Evolutionary conservation across 2,113 vertebrate species (phyloP), one percentile per base, ranked within the genome.

Genomic region (Aspiorhynchus laticeps): DNA sequence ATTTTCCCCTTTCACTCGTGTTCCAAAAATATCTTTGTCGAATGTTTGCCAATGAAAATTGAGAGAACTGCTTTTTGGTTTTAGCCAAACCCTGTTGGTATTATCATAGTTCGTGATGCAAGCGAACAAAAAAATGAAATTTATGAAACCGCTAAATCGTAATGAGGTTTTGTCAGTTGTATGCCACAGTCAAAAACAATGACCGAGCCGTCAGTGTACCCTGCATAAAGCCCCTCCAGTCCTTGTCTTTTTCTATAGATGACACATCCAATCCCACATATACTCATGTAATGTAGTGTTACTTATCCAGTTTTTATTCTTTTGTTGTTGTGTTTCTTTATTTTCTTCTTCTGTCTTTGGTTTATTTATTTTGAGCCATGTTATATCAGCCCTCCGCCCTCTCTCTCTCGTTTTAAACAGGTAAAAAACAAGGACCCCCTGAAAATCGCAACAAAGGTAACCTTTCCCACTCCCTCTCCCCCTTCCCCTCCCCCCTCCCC

Each of bases 381-480:
- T 95, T 95, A 84, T 90, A 94, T 95, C 94, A 96, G 95, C 94
- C 93, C 93, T 95, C 95, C 95, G 94, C 95, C 94, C 95, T 96
- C 93, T 95, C 96, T 97, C 96, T 96, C 96, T 98, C 95, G 84
- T 90, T 98, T 95, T 95, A 95, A 99, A 99, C 97, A 99, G 98
- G 98, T 98, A 99, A 98, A 99, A 99, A 99, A 98, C 96, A 97
- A 95, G 98, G 97, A 97, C 95, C 96, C 96, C 95, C 97, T 15
- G 98, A 99, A 98, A 99, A 99, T 97, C 98, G 97, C 97, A 99
- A 99, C 97, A 99, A 99, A 99, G 98, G 97, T 99, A 99, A 99
- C 96, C 96, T 95, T 95, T 91, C 91, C 92, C 93, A 93, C 92
- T 87, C 90, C 88, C 91, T 91, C 88, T 92, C 86, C 90, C 92